Evolutionary conservation across 1,140 invertebrate genomes (phyloP), one percentile per base, ranked within the genome.

Genomic region (Rhopalosiphum maidis): DNA sequence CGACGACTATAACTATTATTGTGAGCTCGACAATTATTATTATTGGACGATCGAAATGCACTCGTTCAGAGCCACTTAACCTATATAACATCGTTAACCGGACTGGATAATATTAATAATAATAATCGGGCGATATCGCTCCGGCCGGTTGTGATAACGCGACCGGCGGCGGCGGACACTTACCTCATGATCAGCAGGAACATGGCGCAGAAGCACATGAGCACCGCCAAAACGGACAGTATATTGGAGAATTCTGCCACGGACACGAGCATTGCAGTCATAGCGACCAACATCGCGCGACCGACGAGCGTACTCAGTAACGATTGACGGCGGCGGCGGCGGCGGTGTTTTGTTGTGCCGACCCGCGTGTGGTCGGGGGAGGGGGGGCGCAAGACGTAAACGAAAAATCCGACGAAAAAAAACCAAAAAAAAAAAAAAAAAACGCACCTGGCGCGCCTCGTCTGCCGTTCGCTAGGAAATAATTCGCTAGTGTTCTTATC

Each of bases 221-320:
- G 95, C 68, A 97, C 96, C 35, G 96, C 96, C 94, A 97, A 96
- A 94, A 97, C 96, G 94, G 97, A 97, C 95, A 97, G 96, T 95
- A 97, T 96, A 95, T 97, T 97, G 94, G 97, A 97, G 94, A 97
- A 95, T 94, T 97, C 97, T 88, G 96, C 96, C 94, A 97, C 96
- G 93, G 96, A 97, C 90, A 97, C 95, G 41, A 96, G 95, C 94
- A 96, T 96, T 95, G 95, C 96, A 94, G 96, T 96, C 96, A 96
- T 96, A 41, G 94, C 94, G 83, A 94, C 94, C 77, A 95, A 85
- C 94, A 95, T 94, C 22, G 82, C 46, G 82, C 11, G 77, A 30
- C 48, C 77, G n/a, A 37, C 9, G 87, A 88, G 23, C 30, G 41
- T 68, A 23, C n/a, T 51, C 2, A 15, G 11, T 77, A 18, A 77